Percentiles rank a stretch among this genome's conserved stretches.
These are phyloP conservation scores for Auanema sp. DNA, from an alignment of 2,888 invertebrate species.

Conservation along the genomic window DNA sequence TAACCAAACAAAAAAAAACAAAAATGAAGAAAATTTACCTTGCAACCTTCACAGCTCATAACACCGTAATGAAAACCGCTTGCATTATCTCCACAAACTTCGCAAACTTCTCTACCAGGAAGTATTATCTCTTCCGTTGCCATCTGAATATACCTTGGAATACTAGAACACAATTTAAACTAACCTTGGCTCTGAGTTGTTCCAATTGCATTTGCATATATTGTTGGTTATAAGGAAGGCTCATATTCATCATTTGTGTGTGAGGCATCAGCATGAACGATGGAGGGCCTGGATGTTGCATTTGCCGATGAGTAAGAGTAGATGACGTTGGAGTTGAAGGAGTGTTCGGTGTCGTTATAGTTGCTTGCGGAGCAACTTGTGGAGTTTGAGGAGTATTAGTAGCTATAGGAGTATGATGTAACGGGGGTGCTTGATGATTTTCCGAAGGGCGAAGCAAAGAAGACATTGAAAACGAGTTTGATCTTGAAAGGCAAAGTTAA, in stretches of 20 bases:
- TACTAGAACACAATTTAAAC: background rate
- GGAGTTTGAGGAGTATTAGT: background rate
- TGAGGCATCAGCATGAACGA: conserved; percentile 4
- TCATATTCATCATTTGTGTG: conserved; percentile 10
- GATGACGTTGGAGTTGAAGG: background rate
- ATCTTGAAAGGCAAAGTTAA: conserved; percentile 4
- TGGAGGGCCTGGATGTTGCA: background rate
- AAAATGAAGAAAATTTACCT: conserved; percentile 19
- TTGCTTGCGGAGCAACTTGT: background rate
- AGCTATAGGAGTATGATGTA: background rate
- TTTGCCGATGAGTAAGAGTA: background rate
- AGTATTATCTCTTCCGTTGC: background rate
- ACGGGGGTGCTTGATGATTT: too few relatives aligned
- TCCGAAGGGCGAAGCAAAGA: conserved; percentile 12
- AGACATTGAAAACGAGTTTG: conserved; percentile 24
- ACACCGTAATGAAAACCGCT: conserved; percentile 52
- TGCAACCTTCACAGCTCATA: conserved; percentile 51
- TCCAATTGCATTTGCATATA: conserved; percentile 5
- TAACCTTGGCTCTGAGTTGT: background rate
- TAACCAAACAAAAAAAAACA: background rate
- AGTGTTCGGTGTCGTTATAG: background rate
- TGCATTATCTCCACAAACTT: conserved; percentile 43
- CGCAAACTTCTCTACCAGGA: conserved; percentile 30
- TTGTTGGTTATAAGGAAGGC: conserved; percentile 7
- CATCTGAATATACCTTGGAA: background rate